Evolutionary conservation across 2,888 invertebrate species (phyloP).

Genomic region (Tetheella fluctuosa): DNA sequence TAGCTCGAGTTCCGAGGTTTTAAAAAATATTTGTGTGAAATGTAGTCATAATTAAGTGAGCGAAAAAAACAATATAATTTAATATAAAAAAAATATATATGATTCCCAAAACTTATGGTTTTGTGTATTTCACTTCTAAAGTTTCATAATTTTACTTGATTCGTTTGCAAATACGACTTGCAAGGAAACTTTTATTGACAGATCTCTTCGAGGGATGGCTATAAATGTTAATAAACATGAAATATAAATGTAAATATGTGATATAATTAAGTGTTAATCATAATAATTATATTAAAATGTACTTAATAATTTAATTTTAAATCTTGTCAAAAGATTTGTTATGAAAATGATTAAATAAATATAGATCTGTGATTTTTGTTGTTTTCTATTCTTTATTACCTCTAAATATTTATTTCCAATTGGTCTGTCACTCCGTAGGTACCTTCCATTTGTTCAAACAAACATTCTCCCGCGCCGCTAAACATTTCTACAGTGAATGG

Average conservation of each 20-base stretch:
- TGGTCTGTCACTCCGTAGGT: too few relatives aligned
- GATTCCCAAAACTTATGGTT: not conserved
- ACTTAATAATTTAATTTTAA: slow-evolving; percentile 3
- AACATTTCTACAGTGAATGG: too few relatives aligned
- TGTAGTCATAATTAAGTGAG: slow-evolving; percentile 7
- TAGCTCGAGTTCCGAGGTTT: not conserved
- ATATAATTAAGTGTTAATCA: not conserved
- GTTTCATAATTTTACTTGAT: not conserved
- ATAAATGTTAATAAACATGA: not conserved
- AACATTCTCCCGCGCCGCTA: too few relatives aligned
- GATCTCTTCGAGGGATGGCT: not conserved
- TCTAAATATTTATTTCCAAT: too few relatives aligned
- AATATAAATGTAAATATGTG: slow-evolving; percentile 5
- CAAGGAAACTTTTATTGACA: not conserved
- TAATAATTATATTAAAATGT: not conserved
- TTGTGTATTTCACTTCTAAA: not conserved
- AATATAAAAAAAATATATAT: not conserved
- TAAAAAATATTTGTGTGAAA: slow-evolving; percentile 1
- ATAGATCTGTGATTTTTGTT: not conserved
- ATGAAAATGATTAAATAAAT: not conserved
- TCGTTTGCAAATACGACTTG: not conserved
- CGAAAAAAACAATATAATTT: not conserved
- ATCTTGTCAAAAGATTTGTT: slow-evolving; percentile 2
- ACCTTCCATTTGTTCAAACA: too few relatives aligned
- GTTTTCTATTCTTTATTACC: too few relatives aligned